Base-by-base conservation (phyloP, 2,113 vertebrate genomes). In the Andinoacara biseriatus region DNA sequence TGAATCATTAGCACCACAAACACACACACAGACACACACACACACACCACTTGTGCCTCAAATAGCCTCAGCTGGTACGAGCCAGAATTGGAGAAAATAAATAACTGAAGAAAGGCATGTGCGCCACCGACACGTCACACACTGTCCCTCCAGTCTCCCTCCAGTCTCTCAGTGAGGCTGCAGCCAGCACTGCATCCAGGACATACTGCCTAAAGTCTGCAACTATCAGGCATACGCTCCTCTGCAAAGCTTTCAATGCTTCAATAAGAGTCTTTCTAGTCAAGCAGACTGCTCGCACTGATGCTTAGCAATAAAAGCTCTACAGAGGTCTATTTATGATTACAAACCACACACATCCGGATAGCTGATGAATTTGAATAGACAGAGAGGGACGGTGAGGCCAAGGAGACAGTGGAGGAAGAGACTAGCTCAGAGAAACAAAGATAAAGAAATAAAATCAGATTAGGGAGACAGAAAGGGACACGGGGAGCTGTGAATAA, bases 51-150 rank as follows among this genome's bases (percentile, higher is more conserved):
- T 60, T 63, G 58, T 26, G 49, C 81, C 86, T 81, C 67, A 90
- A 85, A 94, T 85, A 90, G 85, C 76, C 84, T 87, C 59, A 84
- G 84, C 85, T 58, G 62, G 87, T 85, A 84, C 82, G 60, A 76
- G 85, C 86, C 77, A 83, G 89, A 86, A 85, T 10, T 11, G 22
- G n/a, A 87, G 76, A 81, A 90, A 92, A 93, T 89, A 85, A 90
- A 84, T 84, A 81, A 87, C 62, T 79, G 72, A 74, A 89, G 77
- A 76, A 87, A 89, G 87, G 58, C 63, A 76, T 87, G 80, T 89
- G 83, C 75, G 60, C 78, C 86, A 87, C 76, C 26, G 54, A 86
- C 67, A 80, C 86, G 82, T 91, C 90, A 85, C 85, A 78, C 76
- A 63, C 76, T 58, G 78, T 72, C 67, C 78, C 76, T 81, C 43